These are phyloP conservation scores for Sycophila sp. DNA, from an alignment of 1,140 invertebrate genomes.

Conservation along the genomic window DNA sequence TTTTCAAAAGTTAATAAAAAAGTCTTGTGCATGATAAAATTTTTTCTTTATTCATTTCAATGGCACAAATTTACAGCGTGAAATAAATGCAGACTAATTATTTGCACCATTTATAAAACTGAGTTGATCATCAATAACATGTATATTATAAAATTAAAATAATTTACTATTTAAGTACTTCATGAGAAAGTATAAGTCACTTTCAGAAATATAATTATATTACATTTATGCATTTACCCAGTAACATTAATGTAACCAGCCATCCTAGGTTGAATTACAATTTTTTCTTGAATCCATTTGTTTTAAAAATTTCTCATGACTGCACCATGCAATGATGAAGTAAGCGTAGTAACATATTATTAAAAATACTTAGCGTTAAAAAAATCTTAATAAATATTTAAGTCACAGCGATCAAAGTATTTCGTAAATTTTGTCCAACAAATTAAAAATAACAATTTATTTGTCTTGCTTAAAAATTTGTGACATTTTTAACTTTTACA, in stretches of 20 bases:
- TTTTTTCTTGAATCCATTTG: constrained; percentile 7
- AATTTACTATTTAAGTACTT: constrained; percentile 37
- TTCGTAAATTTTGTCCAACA: constrained; percentile 24
- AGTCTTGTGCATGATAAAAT: constrained; percentile 44
- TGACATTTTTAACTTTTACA: constrained; percentile 17
- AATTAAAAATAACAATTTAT: constrained; percentile 35
- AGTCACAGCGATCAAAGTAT: constrained; percentile 26
- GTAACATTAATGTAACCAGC: constrained; percentile 27
- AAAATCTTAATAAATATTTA: constrained; percentile 33
- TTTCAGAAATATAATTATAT: background rate
- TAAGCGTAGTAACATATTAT: too few species aligned
- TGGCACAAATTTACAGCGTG: constrained; percentile 49
- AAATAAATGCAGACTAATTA: constrained; percentile 27
- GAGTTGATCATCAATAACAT: background rate
- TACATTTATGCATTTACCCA: constrained; percentile 15
- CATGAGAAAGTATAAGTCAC: background rate
- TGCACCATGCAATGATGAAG: constrained; percentile 3
- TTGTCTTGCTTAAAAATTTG: constrained; percentile 22
- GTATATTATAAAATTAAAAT: constrained; percentile 27
- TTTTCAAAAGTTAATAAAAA: constrained; percentile 21
- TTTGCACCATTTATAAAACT: constrained; percentile 21
- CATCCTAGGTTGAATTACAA: background rate
- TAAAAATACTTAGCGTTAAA: constrained; percentile 9
- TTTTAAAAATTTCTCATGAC: background rate
- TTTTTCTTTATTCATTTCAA: constrained; percentile 47